A percentile compares a stretch with the other conserved stretches of the same genome.
Evolutionary conservation across 2,888 invertebrate species (phyloP).

Genomic region (Xestia sexstrigata): DNA sequence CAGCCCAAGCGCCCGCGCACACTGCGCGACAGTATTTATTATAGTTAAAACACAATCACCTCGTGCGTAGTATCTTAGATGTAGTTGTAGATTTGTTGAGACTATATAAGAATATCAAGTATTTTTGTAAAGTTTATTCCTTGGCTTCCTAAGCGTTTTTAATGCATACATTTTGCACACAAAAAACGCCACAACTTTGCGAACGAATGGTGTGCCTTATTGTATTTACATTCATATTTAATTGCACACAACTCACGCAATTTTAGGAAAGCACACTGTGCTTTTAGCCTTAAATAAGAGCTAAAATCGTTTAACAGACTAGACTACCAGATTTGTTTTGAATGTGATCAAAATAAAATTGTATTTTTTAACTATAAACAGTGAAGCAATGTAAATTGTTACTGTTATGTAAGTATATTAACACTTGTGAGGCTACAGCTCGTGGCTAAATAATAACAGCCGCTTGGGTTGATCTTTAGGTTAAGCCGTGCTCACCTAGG

Average conservation of each 20-base stretch:
- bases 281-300: constrained; percentile 1
- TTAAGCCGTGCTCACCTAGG: too few species aligned
- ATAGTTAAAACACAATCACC: constrained; percentile 58
- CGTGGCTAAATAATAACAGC: too few species aligned
- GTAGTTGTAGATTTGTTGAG: constrained; percentile 27
- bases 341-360: constrained; percentile 9
- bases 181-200: background rate
- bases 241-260: background rate
- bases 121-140: background rate
- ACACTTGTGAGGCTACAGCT: constrained; percentile 42
- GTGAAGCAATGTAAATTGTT: background rate
- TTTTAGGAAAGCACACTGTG: background rate
- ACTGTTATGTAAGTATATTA: background rate
- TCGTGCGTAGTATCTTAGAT: constrained; percentile 39
- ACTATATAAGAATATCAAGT: constrained; percentile 23
- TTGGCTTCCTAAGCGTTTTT: background rate
- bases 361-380: background rate
- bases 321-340: constrained; percentile 7
- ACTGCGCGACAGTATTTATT: constrained; percentile 65
- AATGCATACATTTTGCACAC: constrained; percentile 1
- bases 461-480: too few species aligned
- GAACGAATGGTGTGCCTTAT: background rate
- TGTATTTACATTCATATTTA: background rate
- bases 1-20: constrained; percentile 21
- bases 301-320: constrained; percentile 13